Base-by-base conservation (phyloP, 92 coral and sea anemone genomes). In the Hydrozoanthus gracilis region DNA sequence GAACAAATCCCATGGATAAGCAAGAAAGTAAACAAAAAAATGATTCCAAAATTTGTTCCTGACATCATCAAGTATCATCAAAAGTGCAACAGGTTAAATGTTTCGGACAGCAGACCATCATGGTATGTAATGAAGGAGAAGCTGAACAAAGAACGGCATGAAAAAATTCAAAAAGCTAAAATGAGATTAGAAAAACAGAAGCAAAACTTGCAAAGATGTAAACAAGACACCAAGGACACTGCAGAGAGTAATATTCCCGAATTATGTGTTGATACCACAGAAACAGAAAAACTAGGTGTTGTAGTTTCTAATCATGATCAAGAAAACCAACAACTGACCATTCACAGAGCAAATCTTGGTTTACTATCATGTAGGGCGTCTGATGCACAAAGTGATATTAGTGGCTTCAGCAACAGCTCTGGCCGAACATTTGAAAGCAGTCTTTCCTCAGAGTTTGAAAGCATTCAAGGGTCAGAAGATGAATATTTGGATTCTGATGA, bases 1-100 rank as follows among this genome's bases (percentile, higher is more conserved):
- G 82, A 90, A 45, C 77, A 92, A 7, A 86, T 94, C 35, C 98
- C 98, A 13, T 95, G 98, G 98, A 84, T 92, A 9, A 78, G 87
- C 48, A 39, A 82, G 52, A 62, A 89, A 4, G 86, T 90, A 14
- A 82, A 60, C 12, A 20, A 18, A 8, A 79, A 45, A 16, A 69
- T 27, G 44, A 92, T 92, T 87, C 47, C 87, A 13, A 90, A 55
- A 54, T 86, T 74, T 76, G 74, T 90, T 9, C 87, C 76, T 39
- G 89, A 90, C 44, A 87, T 92, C 49, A 83, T 92, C 49, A 61
- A 87, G 11, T 93, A 82, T 85, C 88, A 93, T 51, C 83, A 87
- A 39, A 74, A 83, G 16, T 92, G 89, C 60, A 82, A 74, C 84
- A 83, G 82, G 35, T 75, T 83, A 17, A 70, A 73, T 15, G 60